Percentiles rank a stretch among this genome's conserved stretches.
Evolutionary conservation across 2,888 invertebrate genomes (phyloP).

Genomic region (Odontothrips loti): DNA sequence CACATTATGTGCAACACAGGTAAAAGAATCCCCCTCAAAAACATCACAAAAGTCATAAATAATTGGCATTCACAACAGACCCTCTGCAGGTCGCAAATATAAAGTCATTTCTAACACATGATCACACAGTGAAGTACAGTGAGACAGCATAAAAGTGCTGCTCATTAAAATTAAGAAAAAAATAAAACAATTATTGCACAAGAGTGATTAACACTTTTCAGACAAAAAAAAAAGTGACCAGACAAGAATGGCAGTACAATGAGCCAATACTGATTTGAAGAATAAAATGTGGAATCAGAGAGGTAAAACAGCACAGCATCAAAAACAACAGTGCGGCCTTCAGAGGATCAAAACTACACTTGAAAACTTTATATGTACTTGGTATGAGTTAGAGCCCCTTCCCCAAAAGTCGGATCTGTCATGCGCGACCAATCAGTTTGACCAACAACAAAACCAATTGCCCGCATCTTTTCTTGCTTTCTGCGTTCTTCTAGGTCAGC

Average conservation of each 20-base stretch:
- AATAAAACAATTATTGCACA: not conserved
- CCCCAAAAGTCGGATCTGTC: slow-evolving; percentile 87
- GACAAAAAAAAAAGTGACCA: not conserved
- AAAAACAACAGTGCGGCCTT: not conserved
- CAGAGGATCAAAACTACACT: not conserved
- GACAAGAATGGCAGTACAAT: not conserved
- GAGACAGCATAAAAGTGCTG: not conserved
- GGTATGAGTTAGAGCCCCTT: slow-evolving; percentile 85
- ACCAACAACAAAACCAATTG: slow-evolving; percentile 94
- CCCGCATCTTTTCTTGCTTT: slow-evolving; percentile 86
- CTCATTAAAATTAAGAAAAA: not conserved
- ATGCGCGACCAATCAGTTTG: slow-evolving; percentile 95
- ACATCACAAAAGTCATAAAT: slow-evolving; percentile 16
- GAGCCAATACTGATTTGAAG: not conserved
- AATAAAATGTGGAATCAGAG: not conserved
- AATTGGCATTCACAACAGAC: slow-evolving; percentile 12
- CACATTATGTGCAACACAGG: slow-evolving; percentile 14
- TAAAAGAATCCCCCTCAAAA: not conserved
- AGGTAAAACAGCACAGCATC: not conserved
- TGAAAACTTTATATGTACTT: slow-evolving; percentile 76
- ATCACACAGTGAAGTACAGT: not conserved
- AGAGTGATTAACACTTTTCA: not conserved
- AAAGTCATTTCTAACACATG: not conserved
- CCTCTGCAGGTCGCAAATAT: slow-evolving; percentile 13
- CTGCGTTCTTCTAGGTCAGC: slow-evolving; percentile 93